Evolutionary conservation across 2,888 invertebrate species (phyloP).

Genomic region (Heterodera filipjevi): DNA sequence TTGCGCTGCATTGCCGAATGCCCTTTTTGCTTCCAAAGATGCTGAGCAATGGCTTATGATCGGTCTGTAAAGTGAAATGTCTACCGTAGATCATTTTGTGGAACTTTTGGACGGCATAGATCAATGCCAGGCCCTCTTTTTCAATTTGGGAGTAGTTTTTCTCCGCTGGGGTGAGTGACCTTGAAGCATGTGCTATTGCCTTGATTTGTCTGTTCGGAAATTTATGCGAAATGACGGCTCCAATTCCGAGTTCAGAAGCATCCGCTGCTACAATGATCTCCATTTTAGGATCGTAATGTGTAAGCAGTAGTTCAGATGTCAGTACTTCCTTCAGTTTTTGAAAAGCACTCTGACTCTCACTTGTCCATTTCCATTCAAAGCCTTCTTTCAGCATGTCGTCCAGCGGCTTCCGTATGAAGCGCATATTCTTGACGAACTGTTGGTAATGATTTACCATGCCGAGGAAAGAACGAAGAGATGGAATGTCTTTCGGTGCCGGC

Average conservation of each 20-base stretch:
- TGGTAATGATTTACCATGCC: constrained; percentile 39
- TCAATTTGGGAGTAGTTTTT: constrained; percentile 48
- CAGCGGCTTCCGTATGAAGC: constrained; percentile 43
- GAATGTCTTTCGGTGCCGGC: constrained; percentile 30
- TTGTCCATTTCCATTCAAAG: constrained; percentile 40
- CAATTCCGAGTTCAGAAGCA: constrained; percentile 64
- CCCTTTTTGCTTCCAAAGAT: constrained; percentile 47
- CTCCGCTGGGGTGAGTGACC: constrained; percentile 41
- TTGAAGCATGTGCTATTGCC: constrained; percentile 42
- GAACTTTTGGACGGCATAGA: constrained; percentile 67
- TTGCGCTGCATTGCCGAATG: constrained; percentile 57
- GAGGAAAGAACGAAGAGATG: constrained; percentile 29
- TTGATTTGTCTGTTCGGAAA: constrained; percentile 53
- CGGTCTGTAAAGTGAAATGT: constrained; percentile 63
- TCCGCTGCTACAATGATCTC: constrained; percentile 65
- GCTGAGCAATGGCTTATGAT: constrained; percentile 62
- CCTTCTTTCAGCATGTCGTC: constrained; percentile 43
- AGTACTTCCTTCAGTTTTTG: constrained; percentile 50
- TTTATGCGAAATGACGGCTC: constrained; percentile 50
- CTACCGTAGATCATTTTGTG: constrained; percentile 66
- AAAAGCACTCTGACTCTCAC: constrained; percentile 38
- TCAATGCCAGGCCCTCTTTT: constrained; percentile 65
- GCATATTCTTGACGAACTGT: constrained; percentile 35
- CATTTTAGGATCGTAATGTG: constrained; percentile 58
- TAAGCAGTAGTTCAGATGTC: constrained; percentile 37